Base-by-base conservation (phyloP, 2,113 vertebrate genomes). In the Cinclus mexicanus region DNA sequence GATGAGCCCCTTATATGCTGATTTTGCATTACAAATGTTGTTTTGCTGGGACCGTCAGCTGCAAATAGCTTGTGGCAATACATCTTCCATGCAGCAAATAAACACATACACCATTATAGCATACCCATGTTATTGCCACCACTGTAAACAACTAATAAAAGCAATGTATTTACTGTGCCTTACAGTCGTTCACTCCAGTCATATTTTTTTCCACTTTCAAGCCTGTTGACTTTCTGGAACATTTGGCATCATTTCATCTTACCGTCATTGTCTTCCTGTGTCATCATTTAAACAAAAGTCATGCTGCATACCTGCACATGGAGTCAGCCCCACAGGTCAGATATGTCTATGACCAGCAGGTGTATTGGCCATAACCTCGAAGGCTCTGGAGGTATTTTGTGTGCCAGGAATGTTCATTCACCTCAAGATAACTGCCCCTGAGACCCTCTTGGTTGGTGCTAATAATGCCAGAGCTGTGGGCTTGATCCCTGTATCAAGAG, bases 61-160 rank as follows among this genome's bases (percentile, higher is more conserved):
- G 80, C 60, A 95, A 94, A 96, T 94, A 92, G 93, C 93, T 94
- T 42, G 79, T 92, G 92, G 96, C 93, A 71, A 92, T 95, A 88
- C 88, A 90, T 96, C 92, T 96, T 96, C 76, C 80, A 74, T 78
- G 93, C 85, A 94, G 88, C 76, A 92, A 92, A 94, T 88, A 90
- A 93, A 88, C 88, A 96, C 65, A 88, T 28, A 92, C 85, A 71
- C 35, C 39, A 29, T 93, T 86, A 92, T 67, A 95, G 88, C 53
- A 52, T 72, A 75, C 81, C 65, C 74, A 8, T 89, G 93, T 95
- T 92, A 95, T 95, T 95, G 88, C 93, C 91, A 89, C 80, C 5
- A 95, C 89, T 94, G 93, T 93, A 96, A 96, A 96, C 93, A 96
- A 87, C 94, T 95, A 96, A 88, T 95, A 95, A 97, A 94, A 92